Base-by-base conservation (phyloP, 1,140 invertebrate genomes). In the Pristionchus pacificus region DNA sequence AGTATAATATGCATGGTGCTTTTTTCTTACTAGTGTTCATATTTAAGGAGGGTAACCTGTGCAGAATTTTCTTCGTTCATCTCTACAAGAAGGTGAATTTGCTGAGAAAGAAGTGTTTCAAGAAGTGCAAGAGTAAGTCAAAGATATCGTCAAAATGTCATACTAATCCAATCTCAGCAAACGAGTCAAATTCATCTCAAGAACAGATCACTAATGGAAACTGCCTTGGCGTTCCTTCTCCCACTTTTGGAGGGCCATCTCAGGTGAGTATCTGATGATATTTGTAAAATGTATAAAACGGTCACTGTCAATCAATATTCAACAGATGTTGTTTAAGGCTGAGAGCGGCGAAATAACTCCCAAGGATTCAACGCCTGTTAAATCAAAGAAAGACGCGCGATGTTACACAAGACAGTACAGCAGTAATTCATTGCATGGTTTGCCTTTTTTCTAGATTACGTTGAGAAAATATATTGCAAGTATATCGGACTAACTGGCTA, bases 11-110 rank as follows among this genome's bases (percentile, higher is more conserved):
- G 68, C 67, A 64, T 81, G 70, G 28, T n/a, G 32, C 28, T 24
- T 3, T 32, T 15, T 27, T 69, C 67, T 13, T 49, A 10, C n/a
- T 29, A 19, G 60, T 69, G 10, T 63, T 69, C 58, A 60, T 80
- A 61, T 69, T 65, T 29, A 74, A 58, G 30, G 81, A 80, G 60
- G 77, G 82, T 49, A 66, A 67, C 33, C 24, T 77, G 2, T 82
- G 78, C 67, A 79, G 76, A 25, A 33, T 31, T 28, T 30, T 74
- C 28, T 83, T 83, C 55, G 32, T 61, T 61, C 65, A 65, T 19
- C 62, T 28, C 63, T 30, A 57, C 25, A 15, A 30, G 57, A 19
- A 75, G 57, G 13, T 32, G 71, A 33, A 33, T 24, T 0, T 63
- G 70, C 33, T n/a, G 15, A 62, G 74, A 71, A 15, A 27, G 14